phyloP scores from a whole-genome alignment of 1,140 invertebrate species.

The Ladona fulva region DNA sequence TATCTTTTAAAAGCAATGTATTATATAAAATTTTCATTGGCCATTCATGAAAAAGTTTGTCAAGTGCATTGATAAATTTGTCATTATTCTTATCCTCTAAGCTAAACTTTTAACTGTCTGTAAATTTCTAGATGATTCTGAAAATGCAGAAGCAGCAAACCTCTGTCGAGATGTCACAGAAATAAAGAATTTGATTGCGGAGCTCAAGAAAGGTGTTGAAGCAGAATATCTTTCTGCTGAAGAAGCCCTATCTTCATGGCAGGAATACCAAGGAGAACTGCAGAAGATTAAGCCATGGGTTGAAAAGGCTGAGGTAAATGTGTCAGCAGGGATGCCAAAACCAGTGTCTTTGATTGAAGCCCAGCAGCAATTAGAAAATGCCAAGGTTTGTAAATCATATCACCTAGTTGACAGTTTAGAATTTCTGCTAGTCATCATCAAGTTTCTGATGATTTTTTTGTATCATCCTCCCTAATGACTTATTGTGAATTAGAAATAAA shows the following conservation, averaged over 20 bases:
- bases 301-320: conserved; percentile 70
- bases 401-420: too few species aligned
- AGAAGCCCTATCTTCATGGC: conserved; percentile 72
- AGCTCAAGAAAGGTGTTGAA: conserved; percentile 58
- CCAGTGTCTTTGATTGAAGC: conserved; percentile 64
- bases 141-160: conserved; percentile 54
- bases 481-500: too few species aligned
- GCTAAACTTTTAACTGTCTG: too few species aligned
- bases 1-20: too few species aligned
- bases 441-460: too few species aligned
- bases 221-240: conserved; percentile 60
- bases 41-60: too few species aligned
- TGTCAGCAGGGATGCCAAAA: conserved; percentile 51
- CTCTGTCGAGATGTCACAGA: conserved; percentile 57
- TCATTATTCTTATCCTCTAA: too few species aligned
- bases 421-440: not conserved
- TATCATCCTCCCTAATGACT: too few species aligned
- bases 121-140: conserved; percentile 42
- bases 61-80: too few species aligned
- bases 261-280: conserved; percentile 69
- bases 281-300: conserved; percentile 80
- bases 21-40: too few species aligned
- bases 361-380: conserved; percentile 57
- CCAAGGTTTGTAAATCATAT: conserved; percentile 48
- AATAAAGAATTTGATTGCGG: conserved; percentile 53